A percentile compares a stretch with the other conserved stretches of the same genome.
Conservation (phyloP, 1,140 invertebrate species). For the Drosophila triauraria region DNA sequence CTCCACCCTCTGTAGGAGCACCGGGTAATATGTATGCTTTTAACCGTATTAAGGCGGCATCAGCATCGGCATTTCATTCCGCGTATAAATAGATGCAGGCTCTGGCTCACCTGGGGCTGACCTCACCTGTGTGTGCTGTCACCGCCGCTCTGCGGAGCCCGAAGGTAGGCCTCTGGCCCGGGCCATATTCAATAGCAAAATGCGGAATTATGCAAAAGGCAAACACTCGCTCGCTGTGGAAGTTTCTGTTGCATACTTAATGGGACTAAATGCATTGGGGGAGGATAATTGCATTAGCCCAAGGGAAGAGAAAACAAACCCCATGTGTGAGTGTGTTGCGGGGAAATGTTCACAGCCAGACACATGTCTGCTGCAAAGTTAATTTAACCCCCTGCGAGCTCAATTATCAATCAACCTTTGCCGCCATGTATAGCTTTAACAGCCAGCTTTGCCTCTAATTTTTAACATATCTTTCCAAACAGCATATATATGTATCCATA, state of each 20-base stretch:
- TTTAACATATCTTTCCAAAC: slow-evolving; percentile 7
- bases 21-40: slow-evolving; percentile 71
- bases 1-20: not conserved
- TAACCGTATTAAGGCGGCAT: slow-evolving; percentile 67
- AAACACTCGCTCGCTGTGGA: slow-evolving; percentile 64
- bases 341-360: slow-evolving; percentile 1
- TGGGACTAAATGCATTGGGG: slow-evolving; percentile 70
- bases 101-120: slow-evolving; percentile 10
- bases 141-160: not conserved
- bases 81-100: slow-evolving; percentile 37
- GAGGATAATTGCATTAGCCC: slow-evolving; percentile 73
- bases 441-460: not conserved
- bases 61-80: slow-evolving; percentile 36
- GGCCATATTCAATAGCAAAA: slow-evolving; percentile 60
- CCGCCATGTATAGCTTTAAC: slow-evolving; percentile 17
- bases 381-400: slow-evolving; percentile 13
- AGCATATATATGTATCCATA: slow-evolving; percentile 24
- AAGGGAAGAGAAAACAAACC: slow-evolving; percentile 27
- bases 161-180: slow-evolving; percentile 6
- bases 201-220: slow-evolving; percentile 79
- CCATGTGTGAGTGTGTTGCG: slow-evolving; percentile 12
- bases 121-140: slow-evolving; percentile 1
- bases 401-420: slow-evolving; percentile 45
- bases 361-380: slow-evolving; percentile 21
- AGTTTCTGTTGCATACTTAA: slow-evolving; percentile 79